These are phyloP conservation scores for Scomber colias DNA, from an alignment of 2,113 vertebrate genomes.

Conservation along the genomic window DNA sequence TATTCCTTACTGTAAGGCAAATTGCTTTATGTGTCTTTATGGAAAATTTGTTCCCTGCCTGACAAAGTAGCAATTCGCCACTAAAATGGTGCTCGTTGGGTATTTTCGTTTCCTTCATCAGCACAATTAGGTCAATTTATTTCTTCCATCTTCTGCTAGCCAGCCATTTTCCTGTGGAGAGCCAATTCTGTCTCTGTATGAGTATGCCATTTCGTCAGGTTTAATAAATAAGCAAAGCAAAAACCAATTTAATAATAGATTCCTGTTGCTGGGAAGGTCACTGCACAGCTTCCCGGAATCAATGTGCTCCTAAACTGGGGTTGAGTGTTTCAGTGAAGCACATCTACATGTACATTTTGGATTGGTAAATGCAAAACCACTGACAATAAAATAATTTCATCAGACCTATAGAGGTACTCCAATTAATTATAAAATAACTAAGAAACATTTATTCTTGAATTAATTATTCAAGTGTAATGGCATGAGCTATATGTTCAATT, in stretches of 20 bases:
- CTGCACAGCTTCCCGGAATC: constrained; percentile 24
- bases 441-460: constrained; percentile 16
- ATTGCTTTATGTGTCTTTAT: constrained; percentile 51
- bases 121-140: constrained; percentile 73
- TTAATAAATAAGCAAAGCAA: constrained; percentile 49
- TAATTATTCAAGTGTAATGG: no score
- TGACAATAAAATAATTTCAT: background rate
- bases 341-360: constrained; percentile 10
- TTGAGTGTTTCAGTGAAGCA: background rate
- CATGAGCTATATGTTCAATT: background rate
- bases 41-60: constrained; percentile 54
- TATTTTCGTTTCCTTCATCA: constrained; percentile 65
- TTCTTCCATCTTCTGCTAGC: constrained; percentile 58
- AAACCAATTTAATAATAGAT: constrained; percentile 45
- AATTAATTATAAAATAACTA: constrained; percentile 20
- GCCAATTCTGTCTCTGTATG: constrained; percentile 39
- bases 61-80: constrained; percentile 62
- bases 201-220: constrained; percentile 48
- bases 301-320: background rate
- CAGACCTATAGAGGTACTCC: background rate
- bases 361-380: constrained; percentile 16
- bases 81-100: constrained; percentile 61
- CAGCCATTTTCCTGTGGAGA: constrained; percentile 49
- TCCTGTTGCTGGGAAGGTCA: constrained; percentile 40
- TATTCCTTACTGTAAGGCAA: constrained; percentile 55